Conservation (phyloP, 2,888 invertebrate species). For the Tenthredo mesomela region DNA sequence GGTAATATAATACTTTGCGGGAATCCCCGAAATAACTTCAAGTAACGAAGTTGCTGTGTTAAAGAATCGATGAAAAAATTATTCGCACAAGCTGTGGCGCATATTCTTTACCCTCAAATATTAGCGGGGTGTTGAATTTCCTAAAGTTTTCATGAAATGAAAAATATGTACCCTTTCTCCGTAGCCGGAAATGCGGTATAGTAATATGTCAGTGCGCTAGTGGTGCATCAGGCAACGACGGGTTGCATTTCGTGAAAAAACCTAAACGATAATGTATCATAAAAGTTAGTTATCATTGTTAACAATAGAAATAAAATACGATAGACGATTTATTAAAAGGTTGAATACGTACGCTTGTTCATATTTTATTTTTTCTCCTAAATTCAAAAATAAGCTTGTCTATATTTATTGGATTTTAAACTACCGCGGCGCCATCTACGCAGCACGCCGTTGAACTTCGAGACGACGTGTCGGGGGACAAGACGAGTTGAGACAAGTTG, state of each 20-base stretch:
- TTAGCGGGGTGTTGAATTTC: neutral
- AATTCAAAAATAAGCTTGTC: neutral
- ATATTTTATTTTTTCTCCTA: neutral
- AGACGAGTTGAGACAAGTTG: slow-evolving; percentile 24
- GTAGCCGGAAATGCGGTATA: slow-evolving; percentile 28
- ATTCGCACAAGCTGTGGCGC: neutral
- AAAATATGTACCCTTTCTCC: slow-evolving; percentile 6
- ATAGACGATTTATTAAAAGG: neutral
- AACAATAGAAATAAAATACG: neutral
- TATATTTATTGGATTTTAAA: slow-evolving; percentile 23
- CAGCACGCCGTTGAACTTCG: slow-evolving; percentile 57
- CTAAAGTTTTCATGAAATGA: neutral
- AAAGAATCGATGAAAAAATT: neutral
- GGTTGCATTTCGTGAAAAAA: neutral
- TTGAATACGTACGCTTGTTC: too few relatives aligned
- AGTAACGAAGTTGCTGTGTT: neutral
- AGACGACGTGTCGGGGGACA: slow-evolving; percentile 53
- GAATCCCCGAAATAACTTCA: neutral
- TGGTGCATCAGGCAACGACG: neutral
- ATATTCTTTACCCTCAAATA: neutral
- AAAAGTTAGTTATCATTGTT: neutral
- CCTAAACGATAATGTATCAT: neutral
- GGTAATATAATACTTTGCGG: neutral
- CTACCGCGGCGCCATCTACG: slow-evolving; percentile 54
- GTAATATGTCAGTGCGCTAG: neutral